Base-by-base conservation (phyloP, 2,797 vertebrate species). In the Euphonia xanthogaster region DNA sequence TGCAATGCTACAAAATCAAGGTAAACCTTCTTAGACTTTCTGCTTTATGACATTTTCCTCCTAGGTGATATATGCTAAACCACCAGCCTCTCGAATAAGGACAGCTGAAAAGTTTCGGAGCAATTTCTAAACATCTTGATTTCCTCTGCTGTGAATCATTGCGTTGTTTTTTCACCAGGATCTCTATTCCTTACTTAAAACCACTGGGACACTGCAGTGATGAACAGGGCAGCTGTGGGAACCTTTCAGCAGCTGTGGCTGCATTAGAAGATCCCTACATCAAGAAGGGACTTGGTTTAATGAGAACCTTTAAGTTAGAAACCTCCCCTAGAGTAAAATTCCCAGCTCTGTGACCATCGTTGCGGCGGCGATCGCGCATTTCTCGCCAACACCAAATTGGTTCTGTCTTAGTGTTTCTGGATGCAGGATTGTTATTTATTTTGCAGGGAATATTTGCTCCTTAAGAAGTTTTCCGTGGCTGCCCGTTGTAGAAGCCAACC, bases 331-430 rank as follows among this genome's bases (percentile, higher is more conserved):
- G 47, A 58, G 51, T 53, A 57, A 22, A 75, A 91, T 81, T 70
- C 87, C 51, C 23, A 1, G 10, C 35, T 39, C 8, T 7, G 24
- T 20, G 24, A 35, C 72, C 51, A 19, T 9, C 0, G 1, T 11
- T 30, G 51, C 0, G 0, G 27, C 0, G 0, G 16, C 0, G 0
- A 45, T 44, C 6, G 1, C 0, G 0, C 14, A 0, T 79, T 91
- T 76, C 67, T 71, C 1, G 0, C 47, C 5, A 2, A 2, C 33
- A 35, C 44, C 13, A 40, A 62, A 42, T 5, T 2, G 12, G 7
- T 42, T 89, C 57, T 42, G 3, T 45, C 70, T 83, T 28, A 37
- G 18, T 0, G 0, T 70, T 76, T 73, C 28, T 5, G 11, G 62
- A 25, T 6, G 40, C n/a, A 40, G 10, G 10, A 28, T 8, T 45